Percentiles rank a stretch among this genome's conserved stretches.
Evolutionary conservation across 1,140 invertebrate genomes (phyloP).

Genomic region (Stegodyphus dumicola): DNA sequence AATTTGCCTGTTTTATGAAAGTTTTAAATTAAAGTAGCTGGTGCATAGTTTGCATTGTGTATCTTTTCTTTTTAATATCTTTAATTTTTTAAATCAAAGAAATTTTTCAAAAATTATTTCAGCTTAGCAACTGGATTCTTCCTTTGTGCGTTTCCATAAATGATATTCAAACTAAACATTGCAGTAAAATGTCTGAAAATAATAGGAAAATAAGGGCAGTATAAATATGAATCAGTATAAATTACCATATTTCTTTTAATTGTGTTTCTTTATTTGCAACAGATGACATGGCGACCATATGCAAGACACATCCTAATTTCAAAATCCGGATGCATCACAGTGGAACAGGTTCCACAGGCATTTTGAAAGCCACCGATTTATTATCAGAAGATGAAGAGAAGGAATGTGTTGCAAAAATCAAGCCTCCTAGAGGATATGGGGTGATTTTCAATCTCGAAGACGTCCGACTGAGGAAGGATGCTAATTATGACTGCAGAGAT

Average conservation of each 20-base stretch:
- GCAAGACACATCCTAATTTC: slow-evolving; percentile 33
- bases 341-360: slow-evolving; percentile 40
- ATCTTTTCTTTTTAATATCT: too few relatives aligned
- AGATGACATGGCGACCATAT: slow-evolving; percentile 55
- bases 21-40: too few relatives aligned
- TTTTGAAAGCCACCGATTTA: slow-evolving; percentile 37
- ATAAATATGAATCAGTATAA: not conserved
- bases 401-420: slow-evolving; percentile 43
- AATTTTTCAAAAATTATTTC: too few relatives aligned
- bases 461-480: slow-evolving; percentile 26
- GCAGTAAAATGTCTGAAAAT: too few relatives aligned
- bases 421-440: slow-evolving; percentile 35
- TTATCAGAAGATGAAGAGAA: slow-evolving; percentile 32
- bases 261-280: not conserved
- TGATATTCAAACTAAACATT: too few relatives aligned
- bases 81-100: too few relatives aligned
- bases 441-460: slow-evolving; percentile 43
- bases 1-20: too few relatives aligned
- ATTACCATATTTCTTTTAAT: not conserved
- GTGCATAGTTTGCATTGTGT: too few relatives aligned
- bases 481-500: slow-evolving; percentile 49
- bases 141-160: too few relatives aligned
- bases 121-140: too few relatives aligned
- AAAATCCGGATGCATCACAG: slow-evolving; percentile 53
- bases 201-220: not conserved